Conservation (phyloP, 2,888 invertebrate species). For the Ashinkailepas kermadecensis region DNA sequence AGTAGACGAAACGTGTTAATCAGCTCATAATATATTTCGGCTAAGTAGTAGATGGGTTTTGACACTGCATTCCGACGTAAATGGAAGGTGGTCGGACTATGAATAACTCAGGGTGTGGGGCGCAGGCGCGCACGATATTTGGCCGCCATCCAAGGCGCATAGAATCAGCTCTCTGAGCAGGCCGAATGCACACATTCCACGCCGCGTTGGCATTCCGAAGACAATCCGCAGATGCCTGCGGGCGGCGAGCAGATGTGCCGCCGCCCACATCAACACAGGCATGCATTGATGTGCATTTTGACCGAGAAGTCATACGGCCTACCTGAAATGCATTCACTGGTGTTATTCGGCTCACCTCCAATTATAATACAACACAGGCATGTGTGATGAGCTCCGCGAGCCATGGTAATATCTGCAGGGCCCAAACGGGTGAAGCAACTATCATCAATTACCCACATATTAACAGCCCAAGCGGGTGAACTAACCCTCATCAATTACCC, state of each 20-base stretch:
- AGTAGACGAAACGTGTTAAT: not conserved
- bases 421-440: too few relatives aligned
- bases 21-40: not conserved
- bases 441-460: too few relatives aligned
- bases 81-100: not conserved
- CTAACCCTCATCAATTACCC: too few relatives aligned
- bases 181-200: not conserved
- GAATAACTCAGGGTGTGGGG: constrained; percentile 5
- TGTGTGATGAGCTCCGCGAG: too few relatives aligned
- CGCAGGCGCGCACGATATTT: not conserved
- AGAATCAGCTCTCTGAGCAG: not conserved
- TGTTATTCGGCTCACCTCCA: too few relatives aligned
- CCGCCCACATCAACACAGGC: too few relatives aligned
- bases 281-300: too few relatives aligned
- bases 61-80: constrained; percentile 2
- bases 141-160: not conserved
- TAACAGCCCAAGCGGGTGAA: too few relatives aligned
- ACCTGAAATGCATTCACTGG: too few relatives aligned
- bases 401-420: too few relatives aligned
- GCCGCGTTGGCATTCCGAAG: not conserved
- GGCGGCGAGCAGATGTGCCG: not conserved
- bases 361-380: too few relatives aligned
- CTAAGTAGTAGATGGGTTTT: not conserved
- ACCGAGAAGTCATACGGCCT: too few relatives aligned
- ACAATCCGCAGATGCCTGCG: not conserved